A percentile compares a stretch with the other conserved stretches of the same genome.
phyloP scores from a whole-genome alignment of 2,113 vertebrate species.

The Oreochromis tanganicae region DNA sequence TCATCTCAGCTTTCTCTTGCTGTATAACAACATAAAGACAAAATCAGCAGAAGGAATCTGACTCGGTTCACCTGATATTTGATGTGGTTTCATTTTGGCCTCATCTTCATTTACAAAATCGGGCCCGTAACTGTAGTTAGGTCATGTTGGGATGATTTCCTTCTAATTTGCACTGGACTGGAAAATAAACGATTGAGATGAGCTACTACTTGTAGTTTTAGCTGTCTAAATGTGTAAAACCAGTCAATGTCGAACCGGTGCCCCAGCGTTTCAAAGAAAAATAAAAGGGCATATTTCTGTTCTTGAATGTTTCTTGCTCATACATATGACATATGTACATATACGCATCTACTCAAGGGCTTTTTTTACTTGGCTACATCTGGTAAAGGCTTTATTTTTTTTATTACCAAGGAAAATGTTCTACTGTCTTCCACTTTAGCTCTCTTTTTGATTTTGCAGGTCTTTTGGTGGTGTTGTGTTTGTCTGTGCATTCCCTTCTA shows the following conservation, averaged over 20 bases:
- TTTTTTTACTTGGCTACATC: neutral
- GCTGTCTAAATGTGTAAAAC: neutral
- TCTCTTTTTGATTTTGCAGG: neutral
- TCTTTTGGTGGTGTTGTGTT: neutral
- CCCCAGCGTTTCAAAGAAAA: neutral
- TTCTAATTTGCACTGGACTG: neutral
- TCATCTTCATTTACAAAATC: neutral
- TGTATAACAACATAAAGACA: neutral
- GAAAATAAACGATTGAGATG: neutral
- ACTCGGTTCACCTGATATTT: neutral
- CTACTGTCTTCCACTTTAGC: neutral
- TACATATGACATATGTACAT: neutral
- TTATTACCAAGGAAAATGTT: neutral
- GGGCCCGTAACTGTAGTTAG: neutral
- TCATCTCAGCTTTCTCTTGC: conserved; percentile 85
- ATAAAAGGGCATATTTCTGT: neutral
- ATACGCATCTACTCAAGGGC: neutral
- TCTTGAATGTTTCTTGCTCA: neutral
- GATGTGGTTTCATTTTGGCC: neutral
- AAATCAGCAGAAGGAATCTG: neutral
- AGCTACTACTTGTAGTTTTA: neutral
- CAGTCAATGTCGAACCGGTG: neutral
- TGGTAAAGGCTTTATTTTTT: neutral
- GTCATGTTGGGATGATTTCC: neutral
- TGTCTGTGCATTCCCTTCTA: neutral